Evolutionary conservation across 2,113 vertebrate genomes (phyloP).

Genomic region (Mixornis gularis): DNA sequence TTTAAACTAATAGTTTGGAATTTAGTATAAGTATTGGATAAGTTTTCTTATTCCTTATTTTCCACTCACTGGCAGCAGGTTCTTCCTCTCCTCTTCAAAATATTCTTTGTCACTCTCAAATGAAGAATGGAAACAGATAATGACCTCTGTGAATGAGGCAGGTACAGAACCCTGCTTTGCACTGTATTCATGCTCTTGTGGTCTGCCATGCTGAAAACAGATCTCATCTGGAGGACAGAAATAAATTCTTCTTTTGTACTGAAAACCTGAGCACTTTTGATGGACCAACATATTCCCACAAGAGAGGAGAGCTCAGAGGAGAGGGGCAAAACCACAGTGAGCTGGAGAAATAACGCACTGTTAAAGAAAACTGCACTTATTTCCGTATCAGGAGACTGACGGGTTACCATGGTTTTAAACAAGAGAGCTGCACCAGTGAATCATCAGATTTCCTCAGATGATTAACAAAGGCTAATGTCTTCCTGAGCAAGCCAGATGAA

Average conservation of each 20-base stretch:
- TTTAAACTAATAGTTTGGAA: background rate
- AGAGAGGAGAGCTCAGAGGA: background rate
- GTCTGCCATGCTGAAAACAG: background rate
- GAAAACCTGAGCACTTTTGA: background rate
- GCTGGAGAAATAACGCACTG: background rate
- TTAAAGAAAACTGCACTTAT: background rate
- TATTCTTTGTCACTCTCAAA: background rate
- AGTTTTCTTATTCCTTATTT: background rate
- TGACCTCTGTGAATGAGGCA: background rate
- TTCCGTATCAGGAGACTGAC: background rate
- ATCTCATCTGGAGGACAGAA: background rate
- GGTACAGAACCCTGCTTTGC: background rate
- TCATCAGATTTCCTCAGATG: background rate
- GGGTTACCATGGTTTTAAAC: background rate
- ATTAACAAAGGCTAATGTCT: rapidly evolving
- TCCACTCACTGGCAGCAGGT: background rate
- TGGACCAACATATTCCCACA: background rate
- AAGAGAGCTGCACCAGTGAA: background rate
- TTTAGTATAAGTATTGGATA: background rate
- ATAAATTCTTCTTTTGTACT: background rate
- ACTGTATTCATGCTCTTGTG: background rate
- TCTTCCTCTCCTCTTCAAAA: background rate
- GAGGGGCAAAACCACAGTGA: background rate
- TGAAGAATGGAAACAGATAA: background rate
- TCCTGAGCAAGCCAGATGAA: background rate